A percentile compares a stretch with the other conserved stretches of the same genome.
Evolutionary conservation across 2,797 vertebrate genomes (phyloP).

Genomic region (Hydrophis major): DNA sequence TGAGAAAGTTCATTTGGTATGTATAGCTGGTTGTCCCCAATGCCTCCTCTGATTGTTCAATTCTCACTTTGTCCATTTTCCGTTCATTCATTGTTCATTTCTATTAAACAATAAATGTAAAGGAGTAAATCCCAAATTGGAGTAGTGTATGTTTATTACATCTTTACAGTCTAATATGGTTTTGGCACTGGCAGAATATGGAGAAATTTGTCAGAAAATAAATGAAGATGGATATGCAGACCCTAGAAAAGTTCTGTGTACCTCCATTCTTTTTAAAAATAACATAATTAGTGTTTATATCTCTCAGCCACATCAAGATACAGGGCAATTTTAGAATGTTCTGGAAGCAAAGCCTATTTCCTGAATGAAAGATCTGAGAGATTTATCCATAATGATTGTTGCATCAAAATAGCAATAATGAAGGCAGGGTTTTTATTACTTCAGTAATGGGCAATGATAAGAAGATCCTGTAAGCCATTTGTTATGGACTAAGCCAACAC

Average conservation of each 20-base stretch:
- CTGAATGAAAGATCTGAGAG: background rate
- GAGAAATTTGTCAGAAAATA: background rate
- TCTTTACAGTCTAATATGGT: background rate
- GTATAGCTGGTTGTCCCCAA: background rate
- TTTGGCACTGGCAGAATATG: background rate
- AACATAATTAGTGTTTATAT: background rate
- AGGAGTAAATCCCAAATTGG: background rate
- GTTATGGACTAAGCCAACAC: too few relatives aligned
- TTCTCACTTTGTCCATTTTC: background rate
- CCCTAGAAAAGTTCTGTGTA: background rate
- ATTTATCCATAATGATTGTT: background rate
- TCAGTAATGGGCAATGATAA: background rate
- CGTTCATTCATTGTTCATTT: background rate
- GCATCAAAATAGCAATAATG: background rate
- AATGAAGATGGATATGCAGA: background rate
- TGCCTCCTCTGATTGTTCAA: background rate
- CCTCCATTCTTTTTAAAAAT: background rate
- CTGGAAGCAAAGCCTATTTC: background rate
- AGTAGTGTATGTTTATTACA: background rate
- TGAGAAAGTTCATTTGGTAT: background rate
- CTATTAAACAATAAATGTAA: background rate
- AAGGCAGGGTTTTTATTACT: background rate
- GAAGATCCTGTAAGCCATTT: background rate
- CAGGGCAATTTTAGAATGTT: background rate
- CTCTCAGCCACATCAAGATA: background rate